Evolutionary conservation across 2,888 invertebrate species (phyloP).

Genomic region (Hedya salicella): DNA sequence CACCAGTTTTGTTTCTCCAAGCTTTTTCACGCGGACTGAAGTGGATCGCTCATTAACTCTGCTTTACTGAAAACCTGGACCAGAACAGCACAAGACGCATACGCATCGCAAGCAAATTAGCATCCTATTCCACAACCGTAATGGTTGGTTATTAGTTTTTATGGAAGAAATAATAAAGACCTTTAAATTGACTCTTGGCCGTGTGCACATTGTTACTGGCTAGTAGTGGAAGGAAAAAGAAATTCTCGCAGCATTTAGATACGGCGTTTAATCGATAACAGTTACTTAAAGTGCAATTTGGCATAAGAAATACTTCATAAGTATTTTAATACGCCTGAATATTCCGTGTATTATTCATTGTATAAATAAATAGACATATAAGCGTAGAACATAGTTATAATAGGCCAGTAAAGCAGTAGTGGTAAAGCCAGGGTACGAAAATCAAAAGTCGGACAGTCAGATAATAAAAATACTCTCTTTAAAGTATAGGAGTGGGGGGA

Average conservation of each 20-base stretch:
- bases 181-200: not conserved
- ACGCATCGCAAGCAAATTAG: slow-evolving; percentile 9
- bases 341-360: too few species aligned
- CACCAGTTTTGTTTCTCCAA: slow-evolving; percentile 25
- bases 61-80: slow-evolving; percentile 18
- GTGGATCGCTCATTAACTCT: slow-evolving; percentile 41
- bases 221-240: slow-evolving; percentile 10
- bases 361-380: too few species aligned
- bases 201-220: slow-evolving; percentile 39
- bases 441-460: too few species aligned
- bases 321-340: too few species aligned
- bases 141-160: not conserved
- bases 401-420: too few species aligned
- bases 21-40: slow-evolving; percentile 37
- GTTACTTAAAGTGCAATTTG: not conserved
- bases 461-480: too few species aligned
- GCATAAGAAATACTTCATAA: too few species aligned
- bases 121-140: not conserved
- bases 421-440: too few species aligned
- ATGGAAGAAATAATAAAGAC: not conserved
- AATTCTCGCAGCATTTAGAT: slow-evolving; percentile 28
- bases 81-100: slow-evolving; percentile 2
- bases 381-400: too few species aligned
- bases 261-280: not conserved
- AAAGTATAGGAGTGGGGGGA: too few species aligned